Base-by-base conservation (phyloP, 2,797 vertebrate species). In the Pelochelys cantorii region DNA sequence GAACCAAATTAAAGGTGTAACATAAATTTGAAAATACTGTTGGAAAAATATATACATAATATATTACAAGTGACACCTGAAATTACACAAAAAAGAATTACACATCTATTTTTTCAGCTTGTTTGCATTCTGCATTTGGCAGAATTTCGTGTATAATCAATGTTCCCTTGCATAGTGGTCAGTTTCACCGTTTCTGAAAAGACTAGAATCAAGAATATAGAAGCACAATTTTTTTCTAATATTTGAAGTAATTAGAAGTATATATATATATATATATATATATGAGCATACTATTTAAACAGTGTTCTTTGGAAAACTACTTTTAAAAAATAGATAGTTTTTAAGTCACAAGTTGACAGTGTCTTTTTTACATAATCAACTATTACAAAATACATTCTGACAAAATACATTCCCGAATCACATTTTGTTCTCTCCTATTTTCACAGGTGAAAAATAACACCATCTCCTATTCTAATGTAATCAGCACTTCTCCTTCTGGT, bases 391-490 rank as follows among this genome's bases (percentile, higher is more conserved):
- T n/a, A n/a, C 7, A 75, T 75, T 23, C 25, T 37, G 37, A 42
- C 22, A 74, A 74, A 74, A 74, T 74, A 74, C 22, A 74, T 74
- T 60, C 13, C 5, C 11, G 12, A 78, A 11, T 74, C 53, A 74
- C 37, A 27, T 25, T 10, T 37, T 48, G 18, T 87, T 60, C 82
- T 57, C 34, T 57, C 92, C 34, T 85, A 31, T n/a, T 90, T 91
- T 71, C 77, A 85, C 62, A 94, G 81, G 87, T 57, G 25, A 85
- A 86, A 34, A 90, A 84, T 79, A 83, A 83, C 37, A 91, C 90
- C 4, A 94, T 94, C 27, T 59, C 55, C 52, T 95, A 96, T 42
- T 94, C 90, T 48, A 95, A 96, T 55, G 68, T 91, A 62, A 88
- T 95, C 42, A 82, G 56, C 27, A 86, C 90, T 31, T 68, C 31